Conservation (phyloP, 2,888 invertebrate species). For the Morinoia aosen region DNA sequence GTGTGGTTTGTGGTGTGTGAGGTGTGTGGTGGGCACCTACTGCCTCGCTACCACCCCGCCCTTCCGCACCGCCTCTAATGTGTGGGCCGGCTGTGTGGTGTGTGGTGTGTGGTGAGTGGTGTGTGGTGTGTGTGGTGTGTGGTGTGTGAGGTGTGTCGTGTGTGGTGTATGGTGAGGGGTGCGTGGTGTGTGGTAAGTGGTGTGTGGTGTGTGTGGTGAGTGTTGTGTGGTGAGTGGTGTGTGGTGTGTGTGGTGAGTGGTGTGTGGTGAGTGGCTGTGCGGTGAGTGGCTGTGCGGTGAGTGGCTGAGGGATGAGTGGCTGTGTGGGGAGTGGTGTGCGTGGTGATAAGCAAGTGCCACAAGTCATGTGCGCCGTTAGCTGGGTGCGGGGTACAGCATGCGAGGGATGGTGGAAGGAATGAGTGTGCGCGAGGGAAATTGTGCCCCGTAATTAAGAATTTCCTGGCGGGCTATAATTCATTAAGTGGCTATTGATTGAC, state of each 20-base stretch:
- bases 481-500: too few species aligned
- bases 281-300: conserved; percentile 73
- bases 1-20: too few species aligned
- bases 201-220: background rate
- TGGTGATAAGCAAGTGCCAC: too few species aligned
- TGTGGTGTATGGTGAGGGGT: conserved; percentile 73
- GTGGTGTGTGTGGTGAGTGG: conserved; percentile 72
- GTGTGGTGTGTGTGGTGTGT: conserved; percentile 73
- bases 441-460: too few species aligned
- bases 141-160: conserved; percentile 72
- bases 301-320: too few species aligned
- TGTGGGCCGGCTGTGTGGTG: conserved; percentile 73
- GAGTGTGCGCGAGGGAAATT: too few species aligned
- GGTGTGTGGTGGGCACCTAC: conserved; percentile 75
- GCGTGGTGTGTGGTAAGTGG: conserved; percentile 74
- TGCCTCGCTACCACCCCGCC: conserved; percentile 74
- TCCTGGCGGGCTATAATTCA: too few species aligned
- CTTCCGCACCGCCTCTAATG: conserved; percentile 73
- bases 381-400: too few species aligned
- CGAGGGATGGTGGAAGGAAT: too few species aligned
- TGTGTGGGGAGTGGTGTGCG: too few species aligned
- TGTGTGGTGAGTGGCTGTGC: conserved; percentile 73
- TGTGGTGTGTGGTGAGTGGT: conserved; percentile 72
- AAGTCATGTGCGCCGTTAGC: too few species aligned
- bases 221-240: conserved; percentile 74